Conservation (phyloP, 2,888 invertebrate species). For the Asteroscopus sphinx region DNA sequence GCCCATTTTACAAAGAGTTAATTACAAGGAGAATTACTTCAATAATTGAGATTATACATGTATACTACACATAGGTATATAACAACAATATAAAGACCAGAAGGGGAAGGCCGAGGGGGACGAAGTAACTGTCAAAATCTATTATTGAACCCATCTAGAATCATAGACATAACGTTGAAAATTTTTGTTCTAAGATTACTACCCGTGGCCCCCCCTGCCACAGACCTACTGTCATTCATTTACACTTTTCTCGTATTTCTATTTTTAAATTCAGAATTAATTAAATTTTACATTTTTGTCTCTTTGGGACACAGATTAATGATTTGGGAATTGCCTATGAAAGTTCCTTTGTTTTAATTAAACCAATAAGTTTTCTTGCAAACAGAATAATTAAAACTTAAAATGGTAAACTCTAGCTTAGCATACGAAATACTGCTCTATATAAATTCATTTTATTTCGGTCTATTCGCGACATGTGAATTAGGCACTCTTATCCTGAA, state of each 20-base stretch:
- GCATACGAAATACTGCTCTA: slow-evolving; percentile 96
- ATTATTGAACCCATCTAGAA: too few species aligned
- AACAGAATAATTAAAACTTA: slow-evolving; percentile 16
- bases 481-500: slow-evolving; percentile 94
- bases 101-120: too few species aligned
- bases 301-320: too few species aligned
- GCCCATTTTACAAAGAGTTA: too few species aligned
- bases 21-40: too few species aligned
- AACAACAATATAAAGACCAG: too few species aligned
- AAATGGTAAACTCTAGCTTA: slow-evolving; percentile 93
- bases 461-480: slow-evolving; percentile 95
- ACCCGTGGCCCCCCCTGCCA: too few species aligned
- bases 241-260: slow-evolving; percentile 47
- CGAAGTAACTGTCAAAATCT: too few species aligned
- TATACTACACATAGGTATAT: too few species aligned
- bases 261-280: slow-evolving; percentile 59
- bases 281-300: background rate
- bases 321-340: slow-evolving; percentile 14
- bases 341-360: slow-evolving; percentile 48
- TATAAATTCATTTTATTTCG: slow-evolving; percentile 96
- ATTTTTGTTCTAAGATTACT: too few species aligned
- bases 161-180: too few species aligned
- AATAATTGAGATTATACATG: too few species aligned
- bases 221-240: slow-evolving; percentile 8
- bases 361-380: background rate